A percentile compares a stretch with the other conserved stretches of the same genome.
These are phyloP conservation scores for Heteromurus nitidus DNA, from an alignment of 2,888 invertebrate genomes.

Conservation along the genomic window DNA sequence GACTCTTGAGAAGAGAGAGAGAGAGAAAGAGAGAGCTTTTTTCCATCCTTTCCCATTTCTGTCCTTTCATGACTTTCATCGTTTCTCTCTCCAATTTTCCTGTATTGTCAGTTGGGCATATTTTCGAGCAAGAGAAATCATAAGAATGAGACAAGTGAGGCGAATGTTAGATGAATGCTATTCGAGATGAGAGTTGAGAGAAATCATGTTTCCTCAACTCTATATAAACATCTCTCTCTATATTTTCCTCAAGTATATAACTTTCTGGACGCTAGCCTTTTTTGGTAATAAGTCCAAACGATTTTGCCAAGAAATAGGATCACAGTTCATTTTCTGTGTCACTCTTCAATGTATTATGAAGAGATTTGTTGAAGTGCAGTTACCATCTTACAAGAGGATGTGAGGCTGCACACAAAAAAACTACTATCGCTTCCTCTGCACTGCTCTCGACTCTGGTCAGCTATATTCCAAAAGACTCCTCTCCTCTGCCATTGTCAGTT, in stretches of 20 bases:
- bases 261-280: no score
- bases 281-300: background rate
- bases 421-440: background rate
- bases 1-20: background rate
- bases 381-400: no score
- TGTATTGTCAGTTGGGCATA: background rate
- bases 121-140: background rate
- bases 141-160: conserved; percentile 16
- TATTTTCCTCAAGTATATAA: background rate
- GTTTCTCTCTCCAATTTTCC: no score
- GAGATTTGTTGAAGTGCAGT: no score
- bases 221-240: no score
- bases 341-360: no score
- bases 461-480: background rate
- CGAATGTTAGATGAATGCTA: conserved; percentile 2
- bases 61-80: background rate
- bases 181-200: conserved; percentile 18
- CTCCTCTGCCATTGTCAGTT: background rate
- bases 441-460: background rate
- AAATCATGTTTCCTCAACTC: no score
- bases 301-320: background rate
- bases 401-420: no score
- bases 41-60: background rate
- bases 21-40: background rate
- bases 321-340: background rate